Conservation (phyloP, 2,888 invertebrate species). For the Caenorhabditis wallacei region DNA sequence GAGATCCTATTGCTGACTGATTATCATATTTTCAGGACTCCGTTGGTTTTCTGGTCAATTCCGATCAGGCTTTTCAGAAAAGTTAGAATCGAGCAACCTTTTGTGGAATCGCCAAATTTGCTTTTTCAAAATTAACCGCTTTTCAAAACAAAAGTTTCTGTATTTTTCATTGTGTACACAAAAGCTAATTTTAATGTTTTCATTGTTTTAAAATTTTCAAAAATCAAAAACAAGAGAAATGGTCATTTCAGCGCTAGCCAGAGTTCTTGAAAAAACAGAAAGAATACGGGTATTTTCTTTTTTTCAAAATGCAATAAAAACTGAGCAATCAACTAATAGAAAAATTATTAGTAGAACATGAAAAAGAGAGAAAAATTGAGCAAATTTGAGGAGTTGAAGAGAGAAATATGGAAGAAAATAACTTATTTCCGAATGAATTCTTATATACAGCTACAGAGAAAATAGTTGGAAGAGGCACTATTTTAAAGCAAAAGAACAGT, state of each 20-base stretch:
- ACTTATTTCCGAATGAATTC: conserved; percentile 37
- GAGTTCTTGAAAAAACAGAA: background rate
- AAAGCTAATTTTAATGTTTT: conserved; percentile 21
- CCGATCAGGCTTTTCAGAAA: too few species aligned
- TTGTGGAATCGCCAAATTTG: too few species aligned
- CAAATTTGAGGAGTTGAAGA: conserved; percentile 23
- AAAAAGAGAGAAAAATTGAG: conserved; percentile 33
- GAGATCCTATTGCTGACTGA: too few species aligned
- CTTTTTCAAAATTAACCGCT: too few species aligned
- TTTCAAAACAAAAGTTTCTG: too few species aligned
- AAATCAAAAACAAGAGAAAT: conserved; percentile 11
- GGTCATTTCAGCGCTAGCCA: conserved; percentile 61
- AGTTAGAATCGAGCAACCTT: too few species aligned
- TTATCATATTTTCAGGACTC: too few species aligned
- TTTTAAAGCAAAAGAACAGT: conserved; percentile 54
- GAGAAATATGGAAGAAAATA: conserved; percentile 21
- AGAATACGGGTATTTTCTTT: conserved; percentile 17
- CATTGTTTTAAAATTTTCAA: conserved; percentile 10
- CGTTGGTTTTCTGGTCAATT: too few species aligned
- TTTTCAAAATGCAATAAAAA: conserved; percentile 16
- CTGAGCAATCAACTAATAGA: conserved; percentile 48
- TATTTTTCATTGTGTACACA: background rate
- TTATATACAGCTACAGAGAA: conserved; percentile 55
- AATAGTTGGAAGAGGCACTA: conserved; percentile 40
- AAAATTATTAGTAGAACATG: conserved; percentile 39